Conservation (phyloP, 2,113 vertebrate species). For the Globicephala melas region DNA sequence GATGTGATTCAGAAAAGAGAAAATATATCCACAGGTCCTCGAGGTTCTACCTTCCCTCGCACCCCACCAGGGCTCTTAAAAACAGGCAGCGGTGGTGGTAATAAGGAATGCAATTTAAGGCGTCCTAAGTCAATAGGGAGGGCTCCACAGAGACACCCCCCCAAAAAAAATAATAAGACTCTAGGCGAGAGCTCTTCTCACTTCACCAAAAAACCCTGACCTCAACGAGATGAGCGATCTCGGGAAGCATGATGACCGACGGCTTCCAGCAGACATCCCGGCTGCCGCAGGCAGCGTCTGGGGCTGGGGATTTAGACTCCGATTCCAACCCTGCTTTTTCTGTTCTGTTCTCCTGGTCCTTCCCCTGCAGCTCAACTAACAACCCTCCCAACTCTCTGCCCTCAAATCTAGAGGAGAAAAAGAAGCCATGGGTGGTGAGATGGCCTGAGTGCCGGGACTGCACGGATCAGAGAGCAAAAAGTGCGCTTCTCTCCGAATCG, state of each 20-base stretch:
- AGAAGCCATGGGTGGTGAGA: background rate
- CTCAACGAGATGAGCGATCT: background rate
- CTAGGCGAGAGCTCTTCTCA: background rate
- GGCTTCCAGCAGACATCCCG: background rate
- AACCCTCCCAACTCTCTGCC: background rate
- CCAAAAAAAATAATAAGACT: background rate
- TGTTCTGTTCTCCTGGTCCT: background rate
- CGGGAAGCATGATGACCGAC: background rate
- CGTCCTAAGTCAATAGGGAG: background rate
- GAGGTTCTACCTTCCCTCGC: background rate
- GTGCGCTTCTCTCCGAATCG: background rate
- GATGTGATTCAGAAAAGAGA: background rate
- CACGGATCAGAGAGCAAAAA: background rate
- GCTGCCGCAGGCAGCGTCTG: background rate
- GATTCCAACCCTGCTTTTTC: background rate
- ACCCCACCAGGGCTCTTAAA: background rate
- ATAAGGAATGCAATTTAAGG: background rate
- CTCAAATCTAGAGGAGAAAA: background rate
- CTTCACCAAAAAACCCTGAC: background rate
- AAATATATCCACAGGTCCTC: background rate
- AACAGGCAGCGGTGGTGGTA: background rate
- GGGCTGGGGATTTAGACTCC: background rate
- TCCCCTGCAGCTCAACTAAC: background rate
- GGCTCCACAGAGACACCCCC: background rate
- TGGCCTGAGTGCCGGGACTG: fast-evolving